These are phyloP conservation scores for Tragulus kanchil DNA, from an alignment of 2,113 vertebrate genomes.

Conservation along the genomic window DNA sequence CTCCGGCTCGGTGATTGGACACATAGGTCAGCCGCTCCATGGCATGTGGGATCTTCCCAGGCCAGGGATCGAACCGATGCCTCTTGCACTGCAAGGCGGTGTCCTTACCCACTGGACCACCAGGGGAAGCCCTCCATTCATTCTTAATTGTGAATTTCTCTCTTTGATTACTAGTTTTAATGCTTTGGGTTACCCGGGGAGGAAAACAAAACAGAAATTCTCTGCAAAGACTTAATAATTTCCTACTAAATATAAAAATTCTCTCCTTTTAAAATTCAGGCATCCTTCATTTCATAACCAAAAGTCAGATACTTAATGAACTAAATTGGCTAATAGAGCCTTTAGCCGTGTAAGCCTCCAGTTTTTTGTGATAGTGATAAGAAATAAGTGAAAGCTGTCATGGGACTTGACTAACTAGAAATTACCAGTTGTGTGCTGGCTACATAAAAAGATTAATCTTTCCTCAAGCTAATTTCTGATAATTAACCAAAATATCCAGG, in stretches of 20 bases:
- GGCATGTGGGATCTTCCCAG: too few species aligned
- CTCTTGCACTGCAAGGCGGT: too few species aligned
- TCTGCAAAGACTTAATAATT: neutral
- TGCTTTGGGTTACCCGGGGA: neutral
- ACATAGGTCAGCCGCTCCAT: too few species aligned
- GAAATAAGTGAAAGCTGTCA: neutral
- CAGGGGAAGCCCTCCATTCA: too few species aligned
- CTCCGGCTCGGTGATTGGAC: too few species aligned
- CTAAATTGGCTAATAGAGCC: constrained; percentile 43
- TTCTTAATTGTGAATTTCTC: neutral
- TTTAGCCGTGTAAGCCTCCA: constrained; percentile 1
- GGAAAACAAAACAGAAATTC: neutral
- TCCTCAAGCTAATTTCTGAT: constrained; percentile 58
- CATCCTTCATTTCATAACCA: constrained; percentile 33
- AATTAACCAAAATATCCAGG: constrained; percentile 71
- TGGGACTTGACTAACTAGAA: constrained; percentile 18
- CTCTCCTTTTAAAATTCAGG: neutral
- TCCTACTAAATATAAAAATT: neutral
- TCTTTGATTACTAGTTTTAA: neutral
- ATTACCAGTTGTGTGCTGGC: constrained; percentile 43
- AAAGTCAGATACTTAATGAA: constrained; percentile 43
- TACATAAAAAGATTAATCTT: neutral
- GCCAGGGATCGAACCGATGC: too few species aligned
- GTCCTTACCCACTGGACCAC: too few species aligned
- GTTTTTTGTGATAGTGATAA: constrained; percentile 60